Evolutionary conservation across 2,797 vertebrate genomes (phyloP).

Genomic region (Sternarchorhynchus goeldii): DNA sequence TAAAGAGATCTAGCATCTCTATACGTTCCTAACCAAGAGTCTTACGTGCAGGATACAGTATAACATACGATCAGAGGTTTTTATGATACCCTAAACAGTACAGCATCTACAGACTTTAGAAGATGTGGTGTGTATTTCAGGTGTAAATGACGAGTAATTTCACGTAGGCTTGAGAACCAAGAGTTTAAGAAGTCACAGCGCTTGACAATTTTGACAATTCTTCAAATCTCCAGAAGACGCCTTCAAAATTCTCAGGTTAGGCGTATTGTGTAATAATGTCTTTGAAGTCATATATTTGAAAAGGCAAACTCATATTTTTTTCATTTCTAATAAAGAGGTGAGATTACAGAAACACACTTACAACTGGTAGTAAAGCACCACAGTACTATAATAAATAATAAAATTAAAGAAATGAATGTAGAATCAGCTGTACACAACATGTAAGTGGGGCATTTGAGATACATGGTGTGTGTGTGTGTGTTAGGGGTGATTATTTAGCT

Average conservation of each 20-base stretch:
- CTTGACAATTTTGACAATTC: background rate
- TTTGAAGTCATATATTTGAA: background rate
- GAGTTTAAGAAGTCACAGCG: slow-evolving; percentile 1
- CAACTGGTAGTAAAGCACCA: background rate
- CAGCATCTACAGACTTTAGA: slow-evolving; percentile 44
- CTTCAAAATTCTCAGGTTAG: background rate
- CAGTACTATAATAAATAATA: background rate
- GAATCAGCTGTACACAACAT: background rate
- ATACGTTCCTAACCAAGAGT: background rate
- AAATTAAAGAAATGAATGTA: background rate
- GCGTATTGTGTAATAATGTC: background rate
- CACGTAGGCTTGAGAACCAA: slow-evolving; percentile 3
- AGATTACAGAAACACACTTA: background rate
- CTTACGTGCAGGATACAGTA: background rate
- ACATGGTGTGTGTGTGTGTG: slow-evolving; percentile 14
- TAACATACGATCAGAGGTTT: background rate
- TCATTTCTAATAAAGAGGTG: background rate
- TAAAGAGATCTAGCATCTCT: background rate
- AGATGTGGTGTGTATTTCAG: slow-evolving; percentile 26
- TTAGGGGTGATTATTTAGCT: slow-evolving; percentile 24
- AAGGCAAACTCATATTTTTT: background rate
- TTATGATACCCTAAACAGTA: slow-evolving; percentile 36
- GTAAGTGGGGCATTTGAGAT: slow-evolving; percentile 7
- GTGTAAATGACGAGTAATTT: slow-evolving; percentile 26
- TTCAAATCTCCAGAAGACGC: background rate